phyloP scores from a whole-genome alignment of 2,113 vertebrate species.

The Henicopernis longicauda region DNA sequence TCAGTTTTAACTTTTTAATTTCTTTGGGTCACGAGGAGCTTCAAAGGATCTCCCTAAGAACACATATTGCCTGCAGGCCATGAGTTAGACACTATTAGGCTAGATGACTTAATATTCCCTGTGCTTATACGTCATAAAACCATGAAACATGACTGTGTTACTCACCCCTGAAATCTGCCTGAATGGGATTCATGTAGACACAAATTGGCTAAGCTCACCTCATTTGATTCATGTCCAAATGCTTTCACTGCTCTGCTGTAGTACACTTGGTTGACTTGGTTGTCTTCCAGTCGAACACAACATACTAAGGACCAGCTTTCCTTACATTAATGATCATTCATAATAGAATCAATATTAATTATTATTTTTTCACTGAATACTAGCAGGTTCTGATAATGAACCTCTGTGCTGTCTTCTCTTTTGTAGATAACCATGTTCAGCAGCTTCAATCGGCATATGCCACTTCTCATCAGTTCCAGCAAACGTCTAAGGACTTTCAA shows the following conservation, averaged over 20 bases:
- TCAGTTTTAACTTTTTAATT: neutral
- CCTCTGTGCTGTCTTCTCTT: slow-evolving; percentile 15
- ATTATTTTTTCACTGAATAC: neutral
- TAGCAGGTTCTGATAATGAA: neutral
- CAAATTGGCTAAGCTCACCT: neutral
- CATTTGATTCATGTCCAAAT: neutral
- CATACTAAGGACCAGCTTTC: neutral
- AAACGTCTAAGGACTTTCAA: slow-evolving; percentile 91
- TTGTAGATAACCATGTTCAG: slow-evolving; percentile 83
- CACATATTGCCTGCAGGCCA: neutral
- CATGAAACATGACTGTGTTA: neutral
- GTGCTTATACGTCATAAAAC: neutral
- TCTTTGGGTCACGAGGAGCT: neutral
- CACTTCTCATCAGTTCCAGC: slow-evolving; percentile 93
- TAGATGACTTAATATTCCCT: neutral
- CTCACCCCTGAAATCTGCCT: neutral
- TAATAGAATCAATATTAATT: neutral
- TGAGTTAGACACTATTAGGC: neutral
- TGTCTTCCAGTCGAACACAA: neutral
- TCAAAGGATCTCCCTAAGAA: neutral
- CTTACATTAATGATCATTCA: neutral
- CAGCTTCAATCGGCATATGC: slow-evolving; percentile 87
- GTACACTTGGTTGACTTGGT: neutral
- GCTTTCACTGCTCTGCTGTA: neutral
- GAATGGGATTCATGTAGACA: neutral